phyloP scores from a whole-genome alignment of 2,797 vertebrate genomes.

The Amblyraja radiata region DNA sequence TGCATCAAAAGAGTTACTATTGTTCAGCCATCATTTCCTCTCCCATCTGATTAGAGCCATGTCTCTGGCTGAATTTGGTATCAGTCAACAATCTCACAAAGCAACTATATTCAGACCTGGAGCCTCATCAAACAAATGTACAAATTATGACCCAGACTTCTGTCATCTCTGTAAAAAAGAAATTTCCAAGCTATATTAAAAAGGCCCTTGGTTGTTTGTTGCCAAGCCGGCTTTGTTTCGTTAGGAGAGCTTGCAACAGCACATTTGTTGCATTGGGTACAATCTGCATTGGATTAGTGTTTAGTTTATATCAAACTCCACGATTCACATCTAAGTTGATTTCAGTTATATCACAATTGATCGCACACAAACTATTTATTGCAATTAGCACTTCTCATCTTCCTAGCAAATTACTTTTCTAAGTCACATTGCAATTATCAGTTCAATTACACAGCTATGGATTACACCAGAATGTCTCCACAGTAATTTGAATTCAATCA shows the following conservation, averaged over 20 bases:
- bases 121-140: constrained; percentile 3
- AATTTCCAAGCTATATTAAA: not conserved
- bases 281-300: not conserved
- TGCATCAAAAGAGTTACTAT: not conserved
- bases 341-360: not conserved
- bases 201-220: not conserved
- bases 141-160: not conserved
- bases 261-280: not conserved
- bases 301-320: not conserved
- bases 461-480: not conserved
- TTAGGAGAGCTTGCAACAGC: not conserved
- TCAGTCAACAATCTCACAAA: constrained; percentile 11
- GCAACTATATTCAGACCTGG: not conserved
- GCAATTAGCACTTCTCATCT: not conserved
- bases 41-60: not conserved
- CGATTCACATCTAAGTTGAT: not conserved
- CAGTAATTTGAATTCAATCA: not conserved
- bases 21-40: not conserved
- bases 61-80: not conserved
- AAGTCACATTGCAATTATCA: not conserved
- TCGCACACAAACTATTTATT: not conserved
- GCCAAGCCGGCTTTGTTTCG: not conserved
- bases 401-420: not conserved
- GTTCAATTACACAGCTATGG: not conserved
- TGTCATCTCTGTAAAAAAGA: not conserved